Base-by-base conservation (phyloP, 2,797 vertebrate species). In the Rallus crepitans region DNA sequence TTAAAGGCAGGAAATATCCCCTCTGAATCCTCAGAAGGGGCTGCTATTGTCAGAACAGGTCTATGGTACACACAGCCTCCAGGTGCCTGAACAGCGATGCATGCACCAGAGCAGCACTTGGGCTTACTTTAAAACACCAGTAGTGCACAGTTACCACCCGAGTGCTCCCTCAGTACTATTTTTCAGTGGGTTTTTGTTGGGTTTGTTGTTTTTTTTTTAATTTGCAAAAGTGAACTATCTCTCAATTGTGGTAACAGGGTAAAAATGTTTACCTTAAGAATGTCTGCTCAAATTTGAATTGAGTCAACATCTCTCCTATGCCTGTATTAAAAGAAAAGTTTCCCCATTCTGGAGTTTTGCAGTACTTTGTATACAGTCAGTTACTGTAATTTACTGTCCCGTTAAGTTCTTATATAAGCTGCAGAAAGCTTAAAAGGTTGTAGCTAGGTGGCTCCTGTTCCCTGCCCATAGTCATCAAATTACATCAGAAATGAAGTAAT, bases 401-500 rank as follows among this genome's bases (percentile, higher is more conserved):
- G 33, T 20, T 79, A 71, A 79, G 30, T 63, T 91, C 57, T 73
- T 68, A 69, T 0, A 55, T 25, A 85, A 94, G 47, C 57, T 65
- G 84, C 56, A 82, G 82, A 85, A 83, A 89, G 56, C 47, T 81
- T 63, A 65, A 47, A 82, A 85, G 20, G 20, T 37, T 94, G 56
- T 48, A 92, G 68, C 48, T 89, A 81, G 57, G 55, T 86, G 80
- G 47, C 57, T 91, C 91, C 35, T 73, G 40, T 35, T 92, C 65
- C 56, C 40, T 81, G 89, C 64, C 71, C 37, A n/a, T 33, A 89
- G 84, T 42, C 91, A 92, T 39, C 71, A 87, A 65, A 63, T 81
- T 76, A 89, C 8, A 2, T 88, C 82, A 93, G 92, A 65, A 94
- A 92, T 68, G 78, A 94, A 83, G 79, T 94, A 15, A 76, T 63